Evolutionary conservation across 2,113 vertebrate species (phyloP).

Genomic region (Myrmophylax atrothorax): DNA sequence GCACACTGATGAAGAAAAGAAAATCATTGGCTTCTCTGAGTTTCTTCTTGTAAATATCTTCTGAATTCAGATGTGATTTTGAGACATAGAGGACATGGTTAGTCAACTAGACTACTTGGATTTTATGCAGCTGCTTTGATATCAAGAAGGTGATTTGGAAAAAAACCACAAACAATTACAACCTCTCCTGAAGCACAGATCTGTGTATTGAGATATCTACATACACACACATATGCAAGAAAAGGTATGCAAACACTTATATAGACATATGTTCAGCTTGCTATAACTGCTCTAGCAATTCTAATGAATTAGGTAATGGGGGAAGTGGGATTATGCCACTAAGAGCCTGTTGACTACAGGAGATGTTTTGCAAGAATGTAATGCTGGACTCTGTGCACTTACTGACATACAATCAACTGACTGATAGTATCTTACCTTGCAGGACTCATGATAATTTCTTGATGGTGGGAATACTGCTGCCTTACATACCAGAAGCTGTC

Average conservation of each 20-base stretch:
- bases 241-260: neutral
- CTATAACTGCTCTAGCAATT: neutral
- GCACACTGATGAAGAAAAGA: neutral
- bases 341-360: neutral
- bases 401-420: neutral
- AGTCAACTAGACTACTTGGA: neutral
- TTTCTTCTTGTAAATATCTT: neutral
- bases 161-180: neutral
- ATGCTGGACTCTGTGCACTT: neutral
- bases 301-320: neutral
- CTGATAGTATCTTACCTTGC: neutral
- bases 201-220: neutral
- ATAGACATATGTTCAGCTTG: neutral
- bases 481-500: neutral
- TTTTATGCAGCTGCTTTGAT: neutral
- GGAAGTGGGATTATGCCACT: neutral
- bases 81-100: fast-evolving
- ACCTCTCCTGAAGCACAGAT: neutral
- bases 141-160: neutral
- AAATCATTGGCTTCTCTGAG: neutral
- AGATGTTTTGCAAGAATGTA: neutral
- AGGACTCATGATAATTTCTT: neutral
- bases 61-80: neutral
- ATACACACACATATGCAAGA: fast-evolving
- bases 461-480: neutral